Percentiles rank a stretch among this genome's conserved stretches.
Evolutionary conservation across 2,113 vertebrate species (phyloP).

Genomic region (Cinclus mexicanus): DNA sequence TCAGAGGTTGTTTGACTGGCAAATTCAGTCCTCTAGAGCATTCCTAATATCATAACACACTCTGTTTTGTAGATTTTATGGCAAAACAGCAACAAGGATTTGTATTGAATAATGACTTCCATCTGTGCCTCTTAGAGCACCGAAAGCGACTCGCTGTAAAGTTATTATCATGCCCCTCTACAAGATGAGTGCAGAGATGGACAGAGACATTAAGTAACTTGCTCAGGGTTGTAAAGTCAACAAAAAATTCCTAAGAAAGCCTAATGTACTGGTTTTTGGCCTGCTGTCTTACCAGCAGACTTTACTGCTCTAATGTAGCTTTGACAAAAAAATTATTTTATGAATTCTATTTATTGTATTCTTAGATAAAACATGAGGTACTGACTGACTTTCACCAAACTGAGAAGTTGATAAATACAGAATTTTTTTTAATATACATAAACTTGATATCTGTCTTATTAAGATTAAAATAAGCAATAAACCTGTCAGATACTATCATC

Average conservation of each 20-base stretch:
- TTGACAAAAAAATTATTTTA: not conserved
- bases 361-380: not conserved
- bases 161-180: not conserved
- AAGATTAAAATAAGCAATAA: conserved; percentile 7
- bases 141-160: not conserved
- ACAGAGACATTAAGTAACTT: not conserved
- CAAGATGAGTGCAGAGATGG: not conserved
- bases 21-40: not conserved
- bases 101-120: not conserved
- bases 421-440: not conserved
- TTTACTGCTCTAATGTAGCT: not conserved
- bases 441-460: not conserved
- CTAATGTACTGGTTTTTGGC: not conserved
- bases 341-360: not conserved
- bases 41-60: not conserved
- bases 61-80: not conserved
- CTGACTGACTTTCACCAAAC: not conserved
- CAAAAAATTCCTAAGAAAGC: not conserved
- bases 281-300: not conserved
- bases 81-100: not conserved
- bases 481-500: not conserved
- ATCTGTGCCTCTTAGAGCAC: not conserved
- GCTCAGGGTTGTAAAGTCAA: not conserved
- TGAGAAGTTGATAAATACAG: not conserved
- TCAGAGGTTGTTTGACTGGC: not conserved